These are phyloP conservation scores for Idaea aversata DNA, from an alignment of 2,888 invertebrate species.

Conservation along the genomic window DNA sequence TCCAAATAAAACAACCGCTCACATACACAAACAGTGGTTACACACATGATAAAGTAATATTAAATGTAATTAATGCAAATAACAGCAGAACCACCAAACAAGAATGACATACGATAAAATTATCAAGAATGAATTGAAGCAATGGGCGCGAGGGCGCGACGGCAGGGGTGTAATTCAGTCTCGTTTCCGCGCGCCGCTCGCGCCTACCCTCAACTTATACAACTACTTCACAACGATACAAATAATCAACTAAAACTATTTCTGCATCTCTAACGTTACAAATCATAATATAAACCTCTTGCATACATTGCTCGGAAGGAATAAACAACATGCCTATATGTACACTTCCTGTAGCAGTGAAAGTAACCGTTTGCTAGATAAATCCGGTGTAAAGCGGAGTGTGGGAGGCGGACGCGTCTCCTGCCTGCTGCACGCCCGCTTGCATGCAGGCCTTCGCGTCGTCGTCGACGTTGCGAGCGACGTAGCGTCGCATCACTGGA, in stretches of 20 bases:
- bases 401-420: conserved; percentile 39
- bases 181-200: conserved; percentile 65
- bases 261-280: conserved; percentile 68
- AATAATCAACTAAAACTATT: conserved; percentile 76
- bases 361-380: conserved; percentile 44
- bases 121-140: conserved; percentile 68
- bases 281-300: conserved; percentile 67
- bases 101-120: conserved; percentile 61
- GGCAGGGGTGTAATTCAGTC: conserved; percentile 76
- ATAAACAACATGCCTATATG: conserved; percentile 71
- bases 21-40: conserved; percentile 70
- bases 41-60: conserved; percentile 69
- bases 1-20: conserved; percentile 57
- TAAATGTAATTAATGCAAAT: conserved; percentile 61
- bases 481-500: too few species aligned
- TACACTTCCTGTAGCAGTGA: conserved; percentile 61
- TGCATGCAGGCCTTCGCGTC: too few species aligned
- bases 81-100: conserved; percentile 72
- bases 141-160: conserved; percentile 57
- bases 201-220: conserved; percentile 60
- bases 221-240: conserved; percentile 77
- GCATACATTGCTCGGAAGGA: conserved; percentile 63
- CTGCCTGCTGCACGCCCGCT: not conserved
- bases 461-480: too few species aligned
- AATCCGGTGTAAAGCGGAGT: conserved; percentile 36